phyloP scores from a whole-genome alignment of 1,140 invertebrate genomes.

The Coenobita brevimanus region DNA sequence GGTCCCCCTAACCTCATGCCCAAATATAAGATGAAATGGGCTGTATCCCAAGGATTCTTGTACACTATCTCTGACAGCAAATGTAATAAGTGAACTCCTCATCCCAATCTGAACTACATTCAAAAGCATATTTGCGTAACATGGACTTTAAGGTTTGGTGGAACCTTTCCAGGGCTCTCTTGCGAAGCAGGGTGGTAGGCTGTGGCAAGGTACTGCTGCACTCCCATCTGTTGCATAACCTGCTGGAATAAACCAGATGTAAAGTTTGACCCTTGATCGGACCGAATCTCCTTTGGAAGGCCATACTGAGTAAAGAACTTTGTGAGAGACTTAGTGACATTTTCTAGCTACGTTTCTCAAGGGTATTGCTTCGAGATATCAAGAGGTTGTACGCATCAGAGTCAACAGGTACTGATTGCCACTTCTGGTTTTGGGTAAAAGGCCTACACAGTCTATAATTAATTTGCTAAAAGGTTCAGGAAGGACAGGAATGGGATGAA shows the following conservation, averaged over 20 bases:
- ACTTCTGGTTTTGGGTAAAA: not conserved
- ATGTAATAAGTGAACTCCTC: constrained; percentile 21
- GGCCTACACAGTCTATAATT: constrained; percentile 37
- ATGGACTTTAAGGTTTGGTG: constrained; percentile 31
- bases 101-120: not conserved
- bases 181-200: constrained; percentile 19
- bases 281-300: not conserved
- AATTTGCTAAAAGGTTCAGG: constrained; percentile 22
- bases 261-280: constrained; percentile 38
- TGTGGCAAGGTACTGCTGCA: not conserved
- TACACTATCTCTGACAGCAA: constrained; percentile 36
- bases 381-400: not conserved
- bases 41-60: constrained; percentile 12
- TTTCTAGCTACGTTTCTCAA: not conserved
- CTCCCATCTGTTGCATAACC: constrained; percentile 3
- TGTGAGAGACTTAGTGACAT: constrained; percentile 19
- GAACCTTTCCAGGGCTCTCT: constrained; percentile 17
- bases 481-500: constrained; percentile 10
- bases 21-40: constrained; percentile 26
- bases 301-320: constrained; percentile 32
- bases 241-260: constrained; percentile 14
- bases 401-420: constrained; percentile 20
- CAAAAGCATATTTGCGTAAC: not conserved
- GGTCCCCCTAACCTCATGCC: constrained; percentile 15
- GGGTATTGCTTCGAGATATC: constrained; percentile 20